These are phyloP conservation scores for Calameuta idolon DNA, from an alignment of 2,888 invertebrate species.

Conservation along the genomic window DNA sequence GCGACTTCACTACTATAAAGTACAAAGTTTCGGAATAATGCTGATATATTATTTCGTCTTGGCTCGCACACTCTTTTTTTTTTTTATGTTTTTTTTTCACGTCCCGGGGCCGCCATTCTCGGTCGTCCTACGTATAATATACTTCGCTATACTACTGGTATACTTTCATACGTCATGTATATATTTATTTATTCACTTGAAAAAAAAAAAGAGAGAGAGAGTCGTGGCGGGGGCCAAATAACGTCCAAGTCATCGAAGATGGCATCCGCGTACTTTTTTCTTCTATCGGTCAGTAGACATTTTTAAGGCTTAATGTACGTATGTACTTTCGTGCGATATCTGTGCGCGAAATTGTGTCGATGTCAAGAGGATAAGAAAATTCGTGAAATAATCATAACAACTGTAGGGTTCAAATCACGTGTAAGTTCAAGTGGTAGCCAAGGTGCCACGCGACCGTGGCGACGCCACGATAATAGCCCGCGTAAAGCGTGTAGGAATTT, in stretches of 20 bases:
- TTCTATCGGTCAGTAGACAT: neutral
- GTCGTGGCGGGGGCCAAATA: neutral
- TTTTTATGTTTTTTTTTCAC: neutral
- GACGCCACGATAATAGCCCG: neutral
- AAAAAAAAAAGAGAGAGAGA: no score
- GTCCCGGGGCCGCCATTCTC: neutral
- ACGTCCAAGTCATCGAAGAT: no score
- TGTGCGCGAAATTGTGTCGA: neutral
- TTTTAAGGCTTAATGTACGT: neutral
- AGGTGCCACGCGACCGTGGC: neutral
- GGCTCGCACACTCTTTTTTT: neutral
- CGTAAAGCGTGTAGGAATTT: neutral
- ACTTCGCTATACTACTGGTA: no score
- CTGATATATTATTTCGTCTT: conserved; percentile 8
- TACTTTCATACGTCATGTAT: neutral
- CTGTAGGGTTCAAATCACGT: neutral
- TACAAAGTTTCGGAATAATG: conserved; percentile 12
- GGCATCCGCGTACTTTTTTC: neutral
- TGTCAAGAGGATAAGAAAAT: neutral
- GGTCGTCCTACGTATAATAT: neutral
- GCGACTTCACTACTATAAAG: conserved; percentile 7
- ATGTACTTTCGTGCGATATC: neutral
- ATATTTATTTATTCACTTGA: neutral
- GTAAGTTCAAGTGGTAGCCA: neutral
- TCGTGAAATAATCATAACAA: neutral